Conservation (phyloP, 30 jellyfish, hydroid and myxozoan species). For the Nemopilema nomurai region DNA sequence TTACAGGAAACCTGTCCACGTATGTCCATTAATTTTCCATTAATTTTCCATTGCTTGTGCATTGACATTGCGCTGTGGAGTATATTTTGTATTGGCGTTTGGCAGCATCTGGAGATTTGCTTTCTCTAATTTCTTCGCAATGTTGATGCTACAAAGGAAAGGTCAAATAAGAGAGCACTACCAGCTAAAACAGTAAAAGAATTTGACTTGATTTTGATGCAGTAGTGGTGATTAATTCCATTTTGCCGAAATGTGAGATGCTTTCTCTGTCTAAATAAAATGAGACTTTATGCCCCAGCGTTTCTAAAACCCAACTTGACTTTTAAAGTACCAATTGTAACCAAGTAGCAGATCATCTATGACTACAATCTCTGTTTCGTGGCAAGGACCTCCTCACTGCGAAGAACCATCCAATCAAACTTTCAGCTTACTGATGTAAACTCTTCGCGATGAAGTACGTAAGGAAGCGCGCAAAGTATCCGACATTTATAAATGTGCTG, state of each 20-base stretch:
- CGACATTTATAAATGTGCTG: background rate
- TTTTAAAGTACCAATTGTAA: too few relatives aligned
- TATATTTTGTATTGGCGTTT: background rate
- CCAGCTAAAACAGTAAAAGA: too few relatives aligned
- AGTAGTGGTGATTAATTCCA: background rate
- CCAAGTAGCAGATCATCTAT: background rate
- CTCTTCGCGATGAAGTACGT: background rate
- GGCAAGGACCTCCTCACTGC: background rate
- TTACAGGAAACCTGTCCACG: conserved; percentile 45
- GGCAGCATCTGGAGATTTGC: background rate
- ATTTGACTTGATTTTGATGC: too few relatives aligned
- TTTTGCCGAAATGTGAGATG: background rate
- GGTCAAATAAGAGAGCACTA: too few relatives aligned
- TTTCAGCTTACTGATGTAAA: background rate
- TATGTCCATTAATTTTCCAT: background rate
- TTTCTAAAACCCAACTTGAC: background rate
- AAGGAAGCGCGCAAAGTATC: background rate
- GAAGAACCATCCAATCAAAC: background rate
- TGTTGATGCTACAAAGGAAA: too few relatives aligned
- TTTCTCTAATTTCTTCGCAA: too few relatives aligned
- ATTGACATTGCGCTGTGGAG: too few relatives aligned
- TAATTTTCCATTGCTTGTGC: background rate
- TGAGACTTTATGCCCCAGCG: background rate
- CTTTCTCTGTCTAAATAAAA: background rate
- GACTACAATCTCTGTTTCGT: background rate